Percentiles rank a stretch among this genome's conserved stretches.
Evolutionary conservation across 1,140 invertebrate genomes (phyloP).

Genomic region (Euura saliciscinereae): DNA sequence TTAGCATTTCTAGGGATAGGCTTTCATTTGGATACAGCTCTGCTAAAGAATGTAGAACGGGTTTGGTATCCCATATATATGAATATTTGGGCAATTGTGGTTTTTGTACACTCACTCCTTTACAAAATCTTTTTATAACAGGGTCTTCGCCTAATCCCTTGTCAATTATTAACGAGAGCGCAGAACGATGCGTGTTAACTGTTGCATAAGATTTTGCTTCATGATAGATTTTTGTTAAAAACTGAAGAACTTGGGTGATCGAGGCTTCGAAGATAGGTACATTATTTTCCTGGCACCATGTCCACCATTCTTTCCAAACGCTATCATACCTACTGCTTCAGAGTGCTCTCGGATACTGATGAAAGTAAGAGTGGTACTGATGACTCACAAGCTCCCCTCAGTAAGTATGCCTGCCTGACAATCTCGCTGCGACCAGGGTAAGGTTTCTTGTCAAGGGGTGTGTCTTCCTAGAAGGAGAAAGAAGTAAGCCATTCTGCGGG

Average conservation of each 20-base stretch:
- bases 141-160: conserved; percentile 20
- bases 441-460: too few relatives aligned
- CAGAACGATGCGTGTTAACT: conserved; percentile 24
- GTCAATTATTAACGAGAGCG: conserved; percentile 18
- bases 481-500: too few relatives aligned
- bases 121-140: conserved; percentile 31
- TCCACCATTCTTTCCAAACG: conserved; percentile 25
- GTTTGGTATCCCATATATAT: conserved; percentile 31
- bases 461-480: too few relatives aligned
- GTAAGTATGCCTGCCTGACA: conserved; percentile 22
- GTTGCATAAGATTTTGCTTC: conserved; percentile 18
- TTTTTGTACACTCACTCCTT: conserved; percentile 29
- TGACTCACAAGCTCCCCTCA: conserved; percentile 11
- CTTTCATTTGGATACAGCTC: conserved; percentile 17
- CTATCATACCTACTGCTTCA: conserved; percentile 22
- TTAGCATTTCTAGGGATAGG: conserved; percentile 25
- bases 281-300: conserved; percentile 15
- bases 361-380: conserved; percentile 19
- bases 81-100: conserved; percentile 29
- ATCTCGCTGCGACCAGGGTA: conserved; percentile 22
- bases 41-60: conserved; percentile 27
- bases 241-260: background rate
- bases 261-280: conserved; percentile 21
- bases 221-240: conserved; percentile 17
- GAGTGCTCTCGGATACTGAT: conserved; percentile 19